Evolutionary conservation across 2,797 vertebrate species (phyloP).

Genomic region (Poeciliopsis paucimaculata): DNA sequence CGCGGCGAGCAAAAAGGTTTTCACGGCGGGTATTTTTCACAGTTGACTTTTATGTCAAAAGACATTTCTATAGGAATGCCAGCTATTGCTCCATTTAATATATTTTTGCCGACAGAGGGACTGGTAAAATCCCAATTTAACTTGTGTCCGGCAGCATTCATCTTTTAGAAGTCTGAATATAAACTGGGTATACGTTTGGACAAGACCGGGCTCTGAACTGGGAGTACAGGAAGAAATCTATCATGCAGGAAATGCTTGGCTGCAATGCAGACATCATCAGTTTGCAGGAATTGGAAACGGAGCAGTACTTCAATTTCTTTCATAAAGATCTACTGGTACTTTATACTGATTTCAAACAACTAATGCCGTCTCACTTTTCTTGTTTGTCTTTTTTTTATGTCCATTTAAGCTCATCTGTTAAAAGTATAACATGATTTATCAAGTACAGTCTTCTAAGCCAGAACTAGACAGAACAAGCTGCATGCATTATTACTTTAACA

Average conservation of each 20-base stretch:
- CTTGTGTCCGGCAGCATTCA: neutral
- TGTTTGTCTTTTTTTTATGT: neutral
- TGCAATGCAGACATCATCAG: conserved; percentile 97
- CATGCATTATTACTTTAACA: too few relatives aligned
- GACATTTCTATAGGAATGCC: conserved; percentile 12
- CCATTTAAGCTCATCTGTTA: neutral
- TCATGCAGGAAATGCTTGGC: conserved; percentile 96
- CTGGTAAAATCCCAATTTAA: conserved; percentile 3
- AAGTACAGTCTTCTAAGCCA: neutral
- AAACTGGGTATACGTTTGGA: neutral
- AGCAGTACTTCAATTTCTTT: too few relatives aligned
- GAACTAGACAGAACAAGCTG: too few relatives aligned
- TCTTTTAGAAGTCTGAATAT: neutral
- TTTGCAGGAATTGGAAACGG: conserved; percentile 81
- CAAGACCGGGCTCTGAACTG: conserved; percentile 91
- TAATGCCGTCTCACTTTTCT: neutral
- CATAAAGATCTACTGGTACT: neutral
- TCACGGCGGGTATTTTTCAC: conserved; percentile 36
- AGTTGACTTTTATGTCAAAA: conserved; percentile 30
- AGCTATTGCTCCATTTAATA: neutral
- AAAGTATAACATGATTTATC: neutral
- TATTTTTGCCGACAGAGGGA: conserved; percentile 5
- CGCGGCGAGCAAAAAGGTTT: conserved; percentile 37
- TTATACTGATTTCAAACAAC: neutral
- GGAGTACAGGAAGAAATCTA: conserved; percentile 99